Evolutionary conservation across 2,888 invertebrate species (phyloP), one percentile per base, ranked within the genome.

Genomic region (Drosophila fulvimacula): DNA sequence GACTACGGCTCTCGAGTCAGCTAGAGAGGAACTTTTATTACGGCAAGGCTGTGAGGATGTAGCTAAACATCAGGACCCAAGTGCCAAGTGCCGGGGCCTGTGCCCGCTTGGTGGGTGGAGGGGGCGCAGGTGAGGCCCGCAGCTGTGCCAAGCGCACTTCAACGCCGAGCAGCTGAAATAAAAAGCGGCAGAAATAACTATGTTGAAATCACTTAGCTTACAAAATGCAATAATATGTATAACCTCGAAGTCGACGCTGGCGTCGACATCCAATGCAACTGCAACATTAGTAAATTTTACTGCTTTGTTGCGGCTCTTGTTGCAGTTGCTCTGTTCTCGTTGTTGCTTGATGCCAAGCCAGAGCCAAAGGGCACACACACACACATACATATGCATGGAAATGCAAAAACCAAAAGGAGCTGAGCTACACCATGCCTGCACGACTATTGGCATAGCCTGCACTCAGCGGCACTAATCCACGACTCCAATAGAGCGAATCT

Each of bases 121-220:
- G 58, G 49, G 65, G 34, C 27, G 49, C 57, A 39, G 27, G n/a
- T 11, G 27, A 30, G 19, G 49, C 44, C 46, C 32, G 53, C 30
- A 24, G 36, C 58, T 27, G 24, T 38, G 52, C 24, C 41, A 30
- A 19, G 53, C 53, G 30, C 56, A 56, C 57, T 57, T 34, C 17
- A 32, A 24, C 44, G 27, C 9, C 19, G 17, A 56, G 60, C 53
- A 66, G 70, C 52, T 61, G 63, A 70, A 79, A 79, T 73, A 67
- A 67, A 76, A 75, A 67, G 69, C 73, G 74, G 71, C 65, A 69
- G 65, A 70, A 71, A 73, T 70, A 83, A 76, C 83, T 75, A 73
- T 78, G 80, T 74, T 74, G 77, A 82, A 85, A 83, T 82, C 73
- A 85, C 85, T 80, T 73, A 80, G 78, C 80, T 74, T 72, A 69